A percentile compares a stretch with the other conserved stretches of the same genome.
Evolutionary conservation across 64 coral and sea anemone species (phyloP).

Genomic region (Hydrozoanthus tunicans): DNA sequence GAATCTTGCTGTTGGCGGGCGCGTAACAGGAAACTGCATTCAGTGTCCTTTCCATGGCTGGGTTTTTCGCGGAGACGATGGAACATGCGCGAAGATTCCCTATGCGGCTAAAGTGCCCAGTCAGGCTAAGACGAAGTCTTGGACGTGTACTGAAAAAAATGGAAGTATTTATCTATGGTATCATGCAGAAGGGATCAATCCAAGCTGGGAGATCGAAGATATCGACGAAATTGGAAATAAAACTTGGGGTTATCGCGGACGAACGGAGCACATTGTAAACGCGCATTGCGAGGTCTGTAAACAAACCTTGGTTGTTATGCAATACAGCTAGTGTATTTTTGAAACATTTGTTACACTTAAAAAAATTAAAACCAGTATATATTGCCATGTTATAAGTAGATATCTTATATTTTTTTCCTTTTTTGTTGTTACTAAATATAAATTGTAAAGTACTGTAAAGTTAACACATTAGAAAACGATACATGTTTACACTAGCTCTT

Average conservation of each 20-base stretch:
- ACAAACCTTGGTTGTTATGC: slow-evolving; percentile 28
- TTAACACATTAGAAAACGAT: too few species aligned
- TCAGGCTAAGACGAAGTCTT: slow-evolving; percentile 74
- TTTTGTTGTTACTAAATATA: too few species aligned
- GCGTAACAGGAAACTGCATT: slow-evolving; percentile 77
- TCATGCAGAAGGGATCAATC: slow-evolving; percentile 83
- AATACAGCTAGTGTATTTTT: background rate
- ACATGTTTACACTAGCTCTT: too few species aligned
- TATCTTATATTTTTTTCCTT: too few species aligned
- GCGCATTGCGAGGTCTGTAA: slow-evolving; percentile 82
- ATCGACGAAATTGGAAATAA: slow-evolving; percentile 78
- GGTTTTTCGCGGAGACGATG: slow-evolving; percentile 73
- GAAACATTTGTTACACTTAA: background rate
- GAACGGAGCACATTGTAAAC: slow-evolving; percentile 79
- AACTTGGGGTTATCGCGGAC: slow-evolving; percentile 75
- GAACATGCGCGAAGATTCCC: slow-evolving; percentile 77
- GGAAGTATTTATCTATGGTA: slow-evolving; percentile 83
- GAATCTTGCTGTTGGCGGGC: slow-evolving; percentile 87
- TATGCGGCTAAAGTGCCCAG: slow-evolving; percentile 75
- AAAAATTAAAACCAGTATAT: too few species aligned
- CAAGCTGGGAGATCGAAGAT: slow-evolving; percentile 80
- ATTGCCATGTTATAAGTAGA: too few species aligned
- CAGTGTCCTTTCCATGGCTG: slow-evolving; percentile 96
- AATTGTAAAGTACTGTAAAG: too few species aligned
- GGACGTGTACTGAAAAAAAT: slow-evolving; percentile 80